These are phyloP conservation scores for Invenusta paracnida DNA, from an alignment of 2,888 invertebrate species.

Conservation along the genomic window DNA sequence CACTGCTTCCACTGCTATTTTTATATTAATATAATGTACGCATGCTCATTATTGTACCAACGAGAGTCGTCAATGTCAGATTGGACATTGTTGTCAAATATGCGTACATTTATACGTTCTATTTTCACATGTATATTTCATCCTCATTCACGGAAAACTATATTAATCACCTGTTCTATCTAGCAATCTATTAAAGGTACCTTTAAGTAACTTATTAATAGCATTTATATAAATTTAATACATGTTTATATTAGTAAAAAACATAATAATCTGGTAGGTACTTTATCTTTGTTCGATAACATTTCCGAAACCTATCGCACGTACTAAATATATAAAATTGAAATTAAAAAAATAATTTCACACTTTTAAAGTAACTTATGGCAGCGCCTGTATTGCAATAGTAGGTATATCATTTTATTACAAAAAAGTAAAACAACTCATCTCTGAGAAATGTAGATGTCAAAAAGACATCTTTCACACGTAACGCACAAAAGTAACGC, in stretches of 20 bases:
- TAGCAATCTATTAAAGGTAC: not conserved
- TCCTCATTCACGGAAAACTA: not conserved
- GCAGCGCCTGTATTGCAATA: not conserved
- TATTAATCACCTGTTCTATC: not conserved
- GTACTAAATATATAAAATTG: not conserved
- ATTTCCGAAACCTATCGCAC: not conserved
- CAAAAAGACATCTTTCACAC: not conserved
- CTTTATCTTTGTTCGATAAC: not conserved
- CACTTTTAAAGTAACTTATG: not conserved
- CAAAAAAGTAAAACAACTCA: not conserved
- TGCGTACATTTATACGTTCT: not conserved
- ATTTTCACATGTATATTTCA: not conserved
- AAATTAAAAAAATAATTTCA: not conserved
- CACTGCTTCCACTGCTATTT: not conserved
- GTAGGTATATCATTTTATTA: not conserved
- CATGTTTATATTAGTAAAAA: not conserved
- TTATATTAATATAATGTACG: not conserved
- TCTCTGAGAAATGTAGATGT: not conserved
- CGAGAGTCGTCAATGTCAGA: not conserved
- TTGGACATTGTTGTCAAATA: not conserved
- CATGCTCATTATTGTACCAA: not conserved
- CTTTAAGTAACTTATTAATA: not conserved
- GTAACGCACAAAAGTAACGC: not conserved
- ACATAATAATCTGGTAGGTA: not conserved
- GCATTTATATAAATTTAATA: not conserved